Evolutionary conservation across 2,113 vertebrate species (phyloP).

Genomic region (Danionella cerebrum): DNA sequence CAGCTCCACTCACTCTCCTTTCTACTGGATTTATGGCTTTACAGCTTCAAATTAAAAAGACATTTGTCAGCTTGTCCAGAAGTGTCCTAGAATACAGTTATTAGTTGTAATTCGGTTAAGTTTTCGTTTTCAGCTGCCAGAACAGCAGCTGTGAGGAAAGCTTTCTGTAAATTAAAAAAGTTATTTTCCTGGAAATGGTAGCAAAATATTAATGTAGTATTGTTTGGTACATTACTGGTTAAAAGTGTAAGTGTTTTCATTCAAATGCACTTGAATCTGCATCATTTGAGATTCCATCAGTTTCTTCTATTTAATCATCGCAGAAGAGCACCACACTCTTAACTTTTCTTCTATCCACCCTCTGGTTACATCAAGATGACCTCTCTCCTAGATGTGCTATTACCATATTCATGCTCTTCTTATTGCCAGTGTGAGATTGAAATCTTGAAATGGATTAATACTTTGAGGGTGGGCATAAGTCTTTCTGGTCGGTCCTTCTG

Average conservation of each 20-base stretch:
- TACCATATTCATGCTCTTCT: constrained; percentile 59
- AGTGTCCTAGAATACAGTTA: not conserved
- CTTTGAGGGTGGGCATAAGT: constrained; percentile 30
- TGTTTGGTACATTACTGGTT: too few species aligned
- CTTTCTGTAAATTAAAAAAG: too few species aligned
- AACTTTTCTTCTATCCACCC: not conserved
- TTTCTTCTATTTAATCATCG: constrained; percentile 19
- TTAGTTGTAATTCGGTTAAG: constrained; percentile 1
- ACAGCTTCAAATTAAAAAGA: constrained; percentile 14
- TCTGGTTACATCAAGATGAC: constrained; percentile 50
- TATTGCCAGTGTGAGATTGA: constrained; percentile 41
- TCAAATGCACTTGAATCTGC: too few species aligned
- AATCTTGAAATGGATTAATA: constrained; percentile 41
- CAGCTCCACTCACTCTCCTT: not conserved
- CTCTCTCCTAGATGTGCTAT: constrained; percentile 50
- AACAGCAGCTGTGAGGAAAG: too few species aligned
- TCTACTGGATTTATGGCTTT: not conserved
- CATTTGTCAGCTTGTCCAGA: constrained; percentile 9
- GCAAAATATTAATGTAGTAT: too few species aligned
- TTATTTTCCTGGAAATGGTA: too few species aligned
- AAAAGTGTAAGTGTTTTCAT: too few species aligned
- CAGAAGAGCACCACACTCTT: not conserved
- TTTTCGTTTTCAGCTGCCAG: constrained; percentile 1
- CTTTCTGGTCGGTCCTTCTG: not conserved
- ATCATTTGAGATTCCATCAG: constrained; percentile 44